A percentile compares a stretch with the other conserved stretches of the same genome.
phyloP scores from a whole-genome alignment of 2,888 invertebrate genomes.

The Mellilla xanthometata region DNA sequence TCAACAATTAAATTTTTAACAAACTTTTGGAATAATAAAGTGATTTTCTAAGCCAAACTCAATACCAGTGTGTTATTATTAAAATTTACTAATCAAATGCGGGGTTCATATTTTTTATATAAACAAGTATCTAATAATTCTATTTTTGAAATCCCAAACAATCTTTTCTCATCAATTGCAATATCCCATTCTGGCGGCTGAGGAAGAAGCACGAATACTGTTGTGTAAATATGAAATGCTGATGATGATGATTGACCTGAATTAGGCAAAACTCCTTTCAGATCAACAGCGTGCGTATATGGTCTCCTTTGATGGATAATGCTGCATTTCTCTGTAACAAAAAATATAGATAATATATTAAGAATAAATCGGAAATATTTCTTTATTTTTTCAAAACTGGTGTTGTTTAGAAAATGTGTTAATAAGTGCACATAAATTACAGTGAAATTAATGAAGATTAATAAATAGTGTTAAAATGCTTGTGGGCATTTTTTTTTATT shows the following conservation, averaged over 20 bases:
- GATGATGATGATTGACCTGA: conserved; percentile 30
- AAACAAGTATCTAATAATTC: no score
- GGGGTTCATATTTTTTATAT: conserved; percentile 9
- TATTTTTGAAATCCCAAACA: conserved; percentile 15
- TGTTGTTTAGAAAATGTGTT: neutral
- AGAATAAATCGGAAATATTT: neutral
- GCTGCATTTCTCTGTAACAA: conserved; percentile 75
- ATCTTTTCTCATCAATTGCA: conserved; percentile 52
- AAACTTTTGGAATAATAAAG: neutral
- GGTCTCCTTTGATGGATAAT: conserved; percentile 71
- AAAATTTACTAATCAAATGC: conserved; percentile 12
- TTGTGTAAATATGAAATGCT: conserved; percentile 59
- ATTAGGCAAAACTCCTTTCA: conserved; percentile 33
- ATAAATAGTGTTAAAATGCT: conserved; percentile 48
- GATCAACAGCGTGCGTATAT: conserved; percentile 68
- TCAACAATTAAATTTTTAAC: conserved; percentile 8
- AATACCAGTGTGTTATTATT: conserved; percentile 24
- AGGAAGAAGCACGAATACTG: conserved; percentile 79
- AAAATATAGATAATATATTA: neutral
- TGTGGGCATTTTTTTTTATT: conserved; percentile 44
- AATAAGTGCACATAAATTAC: neutral
- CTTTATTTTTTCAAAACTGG: neutral
- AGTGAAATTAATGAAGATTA: conserved; percentile 3
- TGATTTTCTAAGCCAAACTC: neutral
- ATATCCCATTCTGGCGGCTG: conserved; percentile 73